Base-by-base conservation (phyloP, 2,888 invertebrate genomes). In the Drosophila aldrichi region DNA sequence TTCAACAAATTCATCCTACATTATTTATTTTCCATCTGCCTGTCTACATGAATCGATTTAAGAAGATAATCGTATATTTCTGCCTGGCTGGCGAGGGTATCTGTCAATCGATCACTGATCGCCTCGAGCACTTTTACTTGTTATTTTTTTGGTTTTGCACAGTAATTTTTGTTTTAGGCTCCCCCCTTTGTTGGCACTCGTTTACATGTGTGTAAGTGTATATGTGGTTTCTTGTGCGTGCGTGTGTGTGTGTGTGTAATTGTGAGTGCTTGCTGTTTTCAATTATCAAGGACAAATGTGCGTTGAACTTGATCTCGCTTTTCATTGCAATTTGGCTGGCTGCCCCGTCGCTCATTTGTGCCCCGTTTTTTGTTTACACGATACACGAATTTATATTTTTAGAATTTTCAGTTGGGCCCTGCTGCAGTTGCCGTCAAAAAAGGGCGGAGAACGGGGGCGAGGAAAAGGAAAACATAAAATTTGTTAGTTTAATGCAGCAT, bases 201-300 rank as follows among this genome's bases (percentile, higher is more conserved):
- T 46, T 34, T 48, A 65, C 36, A 43, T 64, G 59, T 63, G 32
- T 69, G 54, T 67, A 9, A 43, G 44, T 36, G 61, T 34, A 2
- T 34, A 20, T 34, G 38, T 49, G 44, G 2, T 14, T 14, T 12
- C 12, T 12, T 46, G 58, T 41, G 36, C 57, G 62, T 62, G 29
- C 63, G 61, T 70, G 32, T 43, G 41, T 40, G 64, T 36, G 38
- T 43, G 48, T 46, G 67, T 41, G 40, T 60, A 61, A 63, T 32
- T 69, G 61, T 73, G 55, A 46, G 48, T 44, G 61, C 36, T 41
- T 65, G 68, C 66, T 70, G 60, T 75, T 78, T 82, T 77, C 87
- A 90, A 87, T 90, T 77, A 90, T 88, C 86, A 87, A 87, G 86
- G 86, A 90, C 86, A 87, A 88, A 90, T 87, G 86, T 90, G 86